Conservation (phyloP, 1,140 invertebrate genomes). For the Brachionus rotundiformis region DNA sequence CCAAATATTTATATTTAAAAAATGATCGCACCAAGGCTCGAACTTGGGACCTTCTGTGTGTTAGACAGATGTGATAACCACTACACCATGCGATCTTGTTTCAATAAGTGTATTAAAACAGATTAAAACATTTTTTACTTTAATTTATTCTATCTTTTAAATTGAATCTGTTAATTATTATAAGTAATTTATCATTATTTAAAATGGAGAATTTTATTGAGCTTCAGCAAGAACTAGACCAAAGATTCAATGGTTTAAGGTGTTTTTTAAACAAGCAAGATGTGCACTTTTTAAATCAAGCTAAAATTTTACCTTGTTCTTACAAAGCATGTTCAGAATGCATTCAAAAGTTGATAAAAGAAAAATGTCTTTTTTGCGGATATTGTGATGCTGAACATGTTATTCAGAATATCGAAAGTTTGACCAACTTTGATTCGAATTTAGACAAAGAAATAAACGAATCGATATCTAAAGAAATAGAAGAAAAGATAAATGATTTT, state of each 20-base stretch:
- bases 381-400: neutral
- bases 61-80: slow-evolving; percentile 46
- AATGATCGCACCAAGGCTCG: slow-evolving; percentile 37
- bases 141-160: too few relatives aligned
- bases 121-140: too few relatives aligned
- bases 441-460: neutral
- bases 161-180: neutral
- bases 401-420: neutral
- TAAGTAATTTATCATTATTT: neutral
- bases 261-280: slow-evolving; percentile 8
- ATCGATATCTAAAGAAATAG: neutral
- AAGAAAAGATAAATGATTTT: neutral
- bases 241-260: neutral
- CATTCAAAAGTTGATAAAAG: neutral
- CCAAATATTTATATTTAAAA: neutral
- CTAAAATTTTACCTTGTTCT: slow-evolving; percentile 8
- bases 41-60: slow-evolving; percentile 45
- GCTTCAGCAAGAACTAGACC: neutral
- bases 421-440: neutral
- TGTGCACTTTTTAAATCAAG: neutral
- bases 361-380: neutral
- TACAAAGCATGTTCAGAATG: slow-evolving; percentile 12
- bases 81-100: slow-evolving; percentile 43
- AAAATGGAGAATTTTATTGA: neutral
- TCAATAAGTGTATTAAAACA: too few relatives aligned